These are phyloP conservation scores for Phyllostomus discolor DNA, from an alignment of 2,113 vertebrate species.

Conservation along the genomic window DNA sequence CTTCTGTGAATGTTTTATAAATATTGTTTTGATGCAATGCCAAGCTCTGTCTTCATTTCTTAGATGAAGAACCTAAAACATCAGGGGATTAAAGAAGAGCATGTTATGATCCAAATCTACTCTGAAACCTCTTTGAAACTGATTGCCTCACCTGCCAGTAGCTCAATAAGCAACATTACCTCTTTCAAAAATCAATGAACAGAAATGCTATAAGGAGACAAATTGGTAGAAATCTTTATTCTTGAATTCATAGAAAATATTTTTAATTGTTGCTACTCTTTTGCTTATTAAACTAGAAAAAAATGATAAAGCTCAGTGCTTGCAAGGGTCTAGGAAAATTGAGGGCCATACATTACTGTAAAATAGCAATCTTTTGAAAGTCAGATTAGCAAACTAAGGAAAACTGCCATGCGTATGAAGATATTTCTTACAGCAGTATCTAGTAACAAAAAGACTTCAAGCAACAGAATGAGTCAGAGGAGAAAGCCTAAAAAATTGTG, in stretches of 20 bases:
- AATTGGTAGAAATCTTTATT: not conserved
- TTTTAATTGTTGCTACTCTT: not conserved
- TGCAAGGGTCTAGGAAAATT: not conserved
- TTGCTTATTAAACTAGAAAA: slow-evolving; percentile 7
- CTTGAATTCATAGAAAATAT: not conserved
- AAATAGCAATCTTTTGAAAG: not conserved
- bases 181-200: not conserved
- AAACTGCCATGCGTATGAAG: not conserved
- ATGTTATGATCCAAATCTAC: slow-evolving; percentile 18
- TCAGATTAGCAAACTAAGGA: not conserved
- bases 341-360: not conserved
- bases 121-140: not conserved
- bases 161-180: not conserved
- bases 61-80: slow-evolving; percentile 10
- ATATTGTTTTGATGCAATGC: not conserved
- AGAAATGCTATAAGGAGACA: slow-evolving; percentile 1
- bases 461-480: not conserved
- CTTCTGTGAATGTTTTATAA: slow-evolving; percentile 18
- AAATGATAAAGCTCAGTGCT: not conserved
- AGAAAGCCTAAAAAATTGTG: not conserved
- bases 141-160: slow-evolving; percentile 29
- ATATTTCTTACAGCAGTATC: not conserved
- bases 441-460: not conserved
- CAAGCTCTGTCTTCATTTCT: slow-evolving; percentile 21
- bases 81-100: not conserved